These are phyloP conservation scores for Pipistrellus nathusii DNA, from an alignment of 2,797 vertebrate genomes.

Conservation along the genomic window DNA sequence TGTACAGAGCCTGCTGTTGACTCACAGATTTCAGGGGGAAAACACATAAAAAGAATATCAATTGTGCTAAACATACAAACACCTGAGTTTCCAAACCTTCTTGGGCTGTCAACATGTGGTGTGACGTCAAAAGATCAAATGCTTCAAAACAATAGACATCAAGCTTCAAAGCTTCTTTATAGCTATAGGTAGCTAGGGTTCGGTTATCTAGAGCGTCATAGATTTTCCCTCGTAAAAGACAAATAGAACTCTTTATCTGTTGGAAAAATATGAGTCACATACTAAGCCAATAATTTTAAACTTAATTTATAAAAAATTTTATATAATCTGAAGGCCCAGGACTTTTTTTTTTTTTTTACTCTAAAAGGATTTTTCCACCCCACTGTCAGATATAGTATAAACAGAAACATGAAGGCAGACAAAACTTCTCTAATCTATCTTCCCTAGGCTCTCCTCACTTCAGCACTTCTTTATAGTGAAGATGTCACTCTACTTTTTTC, in stretches of 20 bases:
- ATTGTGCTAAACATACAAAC: constrained; percentile 62
- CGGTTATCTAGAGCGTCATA: constrained; percentile 98
- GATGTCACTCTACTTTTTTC: too few relatives aligned
- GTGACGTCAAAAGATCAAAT: constrained; percentile 98
- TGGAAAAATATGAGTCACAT: constrained; percentile 81
- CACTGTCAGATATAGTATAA: neutral
- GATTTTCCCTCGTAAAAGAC: constrained; percentile 97
- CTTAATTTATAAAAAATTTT: constrained; percentile 77
- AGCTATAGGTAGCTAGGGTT: constrained; percentile 96
- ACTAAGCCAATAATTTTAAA: constrained; percentile 75
- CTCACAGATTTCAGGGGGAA: neutral
- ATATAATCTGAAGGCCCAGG: constrained; percentile 69
- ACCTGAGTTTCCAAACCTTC: constrained; percentile 91
- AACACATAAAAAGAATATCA: constrained; percentile 20
- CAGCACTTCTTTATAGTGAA: neutral
- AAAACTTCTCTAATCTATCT: neutral
- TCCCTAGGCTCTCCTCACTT: neutral
- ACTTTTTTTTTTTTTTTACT: constrained; percentile 61
- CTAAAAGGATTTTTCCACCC: constrained; percentile 52
- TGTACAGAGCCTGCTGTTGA: neutral
- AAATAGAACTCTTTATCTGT: constrained; percentile 98
- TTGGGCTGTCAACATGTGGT: constrained; percentile 98
- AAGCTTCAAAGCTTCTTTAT: constrained; percentile 99
- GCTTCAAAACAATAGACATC: constrained; percentile 99
- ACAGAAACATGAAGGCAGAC: neutral